Conservation (phyloP, 2,113 vertebrate species). For the Promerops cafer region DNA sequence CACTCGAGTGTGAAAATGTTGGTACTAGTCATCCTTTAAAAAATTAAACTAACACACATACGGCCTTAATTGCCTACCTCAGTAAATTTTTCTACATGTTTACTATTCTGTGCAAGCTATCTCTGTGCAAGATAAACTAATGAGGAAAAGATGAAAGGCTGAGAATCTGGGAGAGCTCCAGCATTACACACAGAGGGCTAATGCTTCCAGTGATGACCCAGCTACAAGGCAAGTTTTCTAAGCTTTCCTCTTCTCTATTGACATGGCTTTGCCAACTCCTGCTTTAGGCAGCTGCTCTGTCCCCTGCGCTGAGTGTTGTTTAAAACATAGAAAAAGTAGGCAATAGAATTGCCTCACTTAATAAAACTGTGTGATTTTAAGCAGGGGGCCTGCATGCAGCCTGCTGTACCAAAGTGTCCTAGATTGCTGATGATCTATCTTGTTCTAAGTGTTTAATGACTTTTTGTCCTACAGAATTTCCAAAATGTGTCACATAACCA, state of each 20-base stretch:
- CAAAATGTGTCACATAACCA: constrained; percentile 5
- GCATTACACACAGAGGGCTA: background rate
- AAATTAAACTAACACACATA: background rate
- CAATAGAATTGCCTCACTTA: background rate
- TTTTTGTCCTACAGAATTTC: constrained; percentile 6
- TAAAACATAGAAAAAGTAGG: background rate
- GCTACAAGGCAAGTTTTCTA: background rate
- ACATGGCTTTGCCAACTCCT: background rate
- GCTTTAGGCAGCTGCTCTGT: background rate
- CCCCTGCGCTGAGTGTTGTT: background rate
- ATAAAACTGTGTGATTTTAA: background rate
- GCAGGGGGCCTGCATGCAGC: background rate
- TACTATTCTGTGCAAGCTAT: background rate
- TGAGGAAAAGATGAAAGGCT: background rate
- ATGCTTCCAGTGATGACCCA: background rate
- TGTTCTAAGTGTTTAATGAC: constrained; percentile 17
- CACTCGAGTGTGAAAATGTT: background rate
- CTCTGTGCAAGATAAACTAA: background rate
- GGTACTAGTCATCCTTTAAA: background rate
- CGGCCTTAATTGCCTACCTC: background rate
- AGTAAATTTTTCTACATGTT: background rate
- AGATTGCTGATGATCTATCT: background rate
- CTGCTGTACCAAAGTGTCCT: background rate
- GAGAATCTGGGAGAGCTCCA: background rate
- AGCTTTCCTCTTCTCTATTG: background rate